phyloP scores from a whole-genome alignment of 2,797 vertebrate species.

The Sebastes jordani region DNA sequence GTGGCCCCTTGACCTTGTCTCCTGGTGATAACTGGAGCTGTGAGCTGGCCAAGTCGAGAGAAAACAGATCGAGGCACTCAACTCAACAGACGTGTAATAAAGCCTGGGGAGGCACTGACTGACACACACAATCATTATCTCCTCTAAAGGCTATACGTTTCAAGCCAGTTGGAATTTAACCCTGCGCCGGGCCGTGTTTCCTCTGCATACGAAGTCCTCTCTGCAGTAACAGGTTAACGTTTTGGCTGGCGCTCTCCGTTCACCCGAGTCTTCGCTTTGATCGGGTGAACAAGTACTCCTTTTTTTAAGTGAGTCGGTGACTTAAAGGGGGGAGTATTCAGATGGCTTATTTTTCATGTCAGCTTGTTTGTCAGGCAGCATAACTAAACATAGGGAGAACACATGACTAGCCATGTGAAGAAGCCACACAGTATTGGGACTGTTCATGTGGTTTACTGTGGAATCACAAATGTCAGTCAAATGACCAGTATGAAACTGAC shows the following conservation, averaged over 20 bases:
- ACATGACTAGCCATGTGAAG: constrained; percentile 41
- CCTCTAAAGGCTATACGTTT: constrained; percentile 58
- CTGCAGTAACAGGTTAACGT: constrained; percentile 26
- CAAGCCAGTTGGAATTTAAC: constrained; percentile 66
- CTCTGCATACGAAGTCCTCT: constrained; percentile 37
- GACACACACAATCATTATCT: constrained; percentile 56
- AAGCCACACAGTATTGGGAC: constrained; percentile 11
- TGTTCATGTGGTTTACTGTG: constrained; percentile 18
- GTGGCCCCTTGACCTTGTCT: constrained; percentile 56
- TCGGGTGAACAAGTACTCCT: constrained; percentile 35
- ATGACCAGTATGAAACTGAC: neutral
- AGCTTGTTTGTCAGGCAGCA: constrained; percentile 40
- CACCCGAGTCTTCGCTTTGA: constrained; percentile 22
- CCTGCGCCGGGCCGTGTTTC: constrained; percentile 17
- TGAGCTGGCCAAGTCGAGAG: constrained; percentile 25
- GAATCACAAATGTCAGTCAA: neutral
- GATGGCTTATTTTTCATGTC: constrained; percentile 25
- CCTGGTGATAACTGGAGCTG: constrained; percentile 50
- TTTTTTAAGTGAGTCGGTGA: constrained; percentile 30
- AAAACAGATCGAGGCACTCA: constrained; percentile 28
- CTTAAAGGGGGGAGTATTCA: neutral
- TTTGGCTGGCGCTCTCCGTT: constrained; percentile 20
- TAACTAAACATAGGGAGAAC: constrained; percentile 43
- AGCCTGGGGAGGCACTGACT: constrained; percentile 23
- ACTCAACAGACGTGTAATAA: constrained; percentile 21